Percentiles rank a stretch among this genome's conserved stretches.
Conservation (phyloP, 2,888 invertebrate genomes). For the Lymantria monacha region DNA sequence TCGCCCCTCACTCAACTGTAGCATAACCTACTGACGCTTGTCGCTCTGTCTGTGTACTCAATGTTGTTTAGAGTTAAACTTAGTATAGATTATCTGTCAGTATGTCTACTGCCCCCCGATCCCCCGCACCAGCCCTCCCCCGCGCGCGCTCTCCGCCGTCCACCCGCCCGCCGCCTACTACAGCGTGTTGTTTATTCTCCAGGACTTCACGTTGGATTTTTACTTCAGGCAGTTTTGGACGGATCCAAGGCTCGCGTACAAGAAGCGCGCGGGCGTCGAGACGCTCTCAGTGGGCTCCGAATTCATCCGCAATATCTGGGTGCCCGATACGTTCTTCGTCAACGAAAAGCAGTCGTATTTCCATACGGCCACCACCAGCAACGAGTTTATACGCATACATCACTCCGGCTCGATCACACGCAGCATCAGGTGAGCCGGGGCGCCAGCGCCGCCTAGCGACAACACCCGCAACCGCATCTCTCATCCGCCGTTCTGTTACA, state of each 20-base stretch:
- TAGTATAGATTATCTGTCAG: slow-evolving; percentile 14
- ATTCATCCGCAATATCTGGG: slow-evolving; percentile 98
- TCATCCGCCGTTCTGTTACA: slow-evolving; percentile 63
- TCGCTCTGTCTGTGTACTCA: slow-evolving; percentile 36
- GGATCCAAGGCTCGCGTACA: slow-evolving; percentile 95
- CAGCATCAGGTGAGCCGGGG: slow-evolving; percentile 89
- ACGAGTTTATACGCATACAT: slow-evolving; percentile 97
- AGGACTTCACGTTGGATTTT: slow-evolving; percentile 98
- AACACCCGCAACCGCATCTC: background rate
- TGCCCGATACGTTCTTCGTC: slow-evolving; percentile 99
- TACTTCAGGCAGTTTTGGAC: slow-evolving; percentile 99
- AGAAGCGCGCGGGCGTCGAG: slow-evolving; percentile 91
- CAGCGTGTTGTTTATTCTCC: slow-evolving; percentile 32
- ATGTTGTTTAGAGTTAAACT: slow-evolving; percentile 36
- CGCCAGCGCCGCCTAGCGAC: background rate
- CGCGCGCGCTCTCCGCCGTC: background rate
- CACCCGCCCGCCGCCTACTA: slow-evolving; percentile 9
- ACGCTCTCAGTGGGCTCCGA: slow-evolving; percentile 94
- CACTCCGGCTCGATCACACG: slow-evolving; percentile 95
- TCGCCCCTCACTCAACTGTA: slow-evolving; percentile 26
- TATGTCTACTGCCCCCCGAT: slow-evolving; percentile 12
- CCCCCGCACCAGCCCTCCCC: background rate
- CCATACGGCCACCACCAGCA: slow-evolving; percentile 98
- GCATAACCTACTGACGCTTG: slow-evolving; percentile 27
- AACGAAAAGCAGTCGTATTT: slow-evolving; percentile 99